Conservation (phyloP, 2,797 vertebrate genomes). For the Poecilia wingei region DNA sequence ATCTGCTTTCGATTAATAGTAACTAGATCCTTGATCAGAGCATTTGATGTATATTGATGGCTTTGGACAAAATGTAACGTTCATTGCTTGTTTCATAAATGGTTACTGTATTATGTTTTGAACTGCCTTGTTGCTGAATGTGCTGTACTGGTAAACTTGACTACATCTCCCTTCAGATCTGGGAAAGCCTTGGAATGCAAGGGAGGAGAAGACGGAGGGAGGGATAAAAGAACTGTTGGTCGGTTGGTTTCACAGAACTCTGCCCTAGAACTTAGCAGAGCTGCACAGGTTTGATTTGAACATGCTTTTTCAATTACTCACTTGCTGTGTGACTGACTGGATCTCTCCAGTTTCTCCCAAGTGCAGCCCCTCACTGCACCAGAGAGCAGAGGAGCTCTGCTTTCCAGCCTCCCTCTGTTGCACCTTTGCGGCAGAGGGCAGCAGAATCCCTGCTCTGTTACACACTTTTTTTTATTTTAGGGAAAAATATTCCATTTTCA, state of each 20-base stretch:
- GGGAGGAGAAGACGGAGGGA: background rate
- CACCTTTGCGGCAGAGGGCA: constrained; percentile 68
- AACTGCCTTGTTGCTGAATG: no score
- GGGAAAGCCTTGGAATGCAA: background rate
- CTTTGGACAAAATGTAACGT: no score
- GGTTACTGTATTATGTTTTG: no score
- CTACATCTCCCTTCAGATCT: background rate
- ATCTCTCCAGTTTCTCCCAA: background rate
- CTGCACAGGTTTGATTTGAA: background rate
- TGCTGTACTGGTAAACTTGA: no score
- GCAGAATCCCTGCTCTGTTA: constrained; percentile 57
- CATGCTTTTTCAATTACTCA: constrained; percentile 18
- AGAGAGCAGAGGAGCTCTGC: background rate
- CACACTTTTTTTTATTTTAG: background rate
- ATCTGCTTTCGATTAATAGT: no score
- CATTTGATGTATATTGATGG: no score
- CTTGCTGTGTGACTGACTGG: constrained; percentile 27
- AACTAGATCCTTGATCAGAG: no score
- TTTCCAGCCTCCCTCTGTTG: constrained; percentile 28
- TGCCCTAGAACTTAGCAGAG: background rate
- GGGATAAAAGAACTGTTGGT: background rate
- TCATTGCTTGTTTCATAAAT: no score
- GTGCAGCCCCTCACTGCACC: background rate
- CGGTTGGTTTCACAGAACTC: background rate
- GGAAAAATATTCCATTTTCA: background rate